These are phyloP conservation scores for Dendroctonus valens DNA, from an alignment of 1,140 invertebrate genomes.

Conservation along the genomic window DNA sequence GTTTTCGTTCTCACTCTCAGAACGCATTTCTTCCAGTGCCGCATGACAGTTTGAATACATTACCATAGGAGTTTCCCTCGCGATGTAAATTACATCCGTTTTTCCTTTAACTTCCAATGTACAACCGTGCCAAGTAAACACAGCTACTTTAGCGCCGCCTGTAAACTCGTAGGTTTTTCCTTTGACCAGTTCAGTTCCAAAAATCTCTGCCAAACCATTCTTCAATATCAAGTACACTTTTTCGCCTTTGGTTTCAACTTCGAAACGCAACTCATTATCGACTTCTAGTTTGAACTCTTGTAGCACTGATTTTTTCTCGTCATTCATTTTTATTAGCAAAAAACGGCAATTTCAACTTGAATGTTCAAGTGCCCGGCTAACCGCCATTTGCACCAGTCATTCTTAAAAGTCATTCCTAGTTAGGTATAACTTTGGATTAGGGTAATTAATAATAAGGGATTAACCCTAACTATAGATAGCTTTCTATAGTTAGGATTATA, in stretches of 20 bases:
- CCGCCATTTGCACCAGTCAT: too few species aligned
- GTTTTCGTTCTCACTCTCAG: conserved; percentile 72
- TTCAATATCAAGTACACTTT: conserved; percentile 84
- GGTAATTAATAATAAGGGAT: too few species aligned
- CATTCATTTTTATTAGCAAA: conserved; percentile 19
- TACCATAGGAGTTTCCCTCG: conserved; percentile 95
- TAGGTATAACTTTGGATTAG: too few species aligned
- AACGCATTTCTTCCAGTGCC: conserved; percentile 85
- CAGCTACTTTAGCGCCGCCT: conserved; percentile 89
- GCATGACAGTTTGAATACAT: conserved; percentile 95
- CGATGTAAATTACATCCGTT: conserved; percentile 90
- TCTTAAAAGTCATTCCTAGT: too few species aligned
- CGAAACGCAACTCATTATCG: conserved; percentile 88
- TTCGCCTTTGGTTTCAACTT: conserved; percentile 86
- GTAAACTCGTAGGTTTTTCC: conserved; percentile 90
- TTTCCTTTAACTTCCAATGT: conserved; percentile 78
- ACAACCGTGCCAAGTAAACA: conserved; percentile 96
- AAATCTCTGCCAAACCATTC: conserved; percentile 89
- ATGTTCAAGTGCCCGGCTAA: too few species aligned
- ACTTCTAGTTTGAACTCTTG: conserved; percentile 85
- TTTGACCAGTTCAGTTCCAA: conserved; percentile 94
- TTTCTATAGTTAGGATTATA: too few species aligned
- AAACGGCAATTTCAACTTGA: too few species aligned
- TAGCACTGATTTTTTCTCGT: conserved; percentile 33
- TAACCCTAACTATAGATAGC: too few species aligned